phyloP scores from a whole-genome alignment of 2,113 vertebrate genomes.

The Sinocyclocheilus maitianheensis region DNA sequence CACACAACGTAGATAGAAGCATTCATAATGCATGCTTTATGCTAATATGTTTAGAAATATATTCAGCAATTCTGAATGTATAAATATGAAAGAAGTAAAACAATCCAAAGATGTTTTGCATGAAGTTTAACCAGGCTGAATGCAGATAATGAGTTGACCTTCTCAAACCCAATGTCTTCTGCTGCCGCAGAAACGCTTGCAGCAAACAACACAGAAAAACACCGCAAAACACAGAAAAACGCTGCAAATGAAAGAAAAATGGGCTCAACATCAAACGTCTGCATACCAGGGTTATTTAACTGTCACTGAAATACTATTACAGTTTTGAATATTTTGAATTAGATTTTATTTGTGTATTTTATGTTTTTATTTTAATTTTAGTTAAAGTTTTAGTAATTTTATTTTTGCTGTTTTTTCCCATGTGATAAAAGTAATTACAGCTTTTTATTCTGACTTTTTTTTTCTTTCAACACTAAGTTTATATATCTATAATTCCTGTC shows the following conservation, averaged over 20 bases:
- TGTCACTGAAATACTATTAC: not conserved
- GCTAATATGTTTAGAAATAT: slow-evolving; percentile 3
- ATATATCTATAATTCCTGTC: no score
- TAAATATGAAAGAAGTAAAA: not conserved
- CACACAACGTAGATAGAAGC: not conserved
- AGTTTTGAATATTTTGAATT: no score
- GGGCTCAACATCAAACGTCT: not conserved
- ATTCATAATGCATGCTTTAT: not conserved
- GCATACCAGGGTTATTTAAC: not conserved
- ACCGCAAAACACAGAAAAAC: no score
- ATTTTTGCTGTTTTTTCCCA: no score
- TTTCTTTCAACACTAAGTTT: no score
- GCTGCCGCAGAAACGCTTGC: not conserved
- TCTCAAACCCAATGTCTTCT: not conserved
- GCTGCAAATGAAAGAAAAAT: not conserved
- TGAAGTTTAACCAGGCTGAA: not conserved
- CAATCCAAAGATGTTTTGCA: not conserved
- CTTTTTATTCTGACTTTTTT: no score
- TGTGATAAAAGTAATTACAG: no score
- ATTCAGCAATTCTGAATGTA: not conserved
- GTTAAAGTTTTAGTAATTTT: no score
- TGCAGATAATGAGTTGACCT: not conserved
- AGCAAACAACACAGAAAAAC: not conserved
- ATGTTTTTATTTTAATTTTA: no score
- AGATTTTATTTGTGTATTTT: no score